A percentile compares a stretch with the other conserved stretches of the same genome.
These are phyloP conservation scores for Catostylus mosaicus DNA, from an alignment of 30 jellyfish, hydroid and myxozoan species.

Conservation along the genomic window DNA sequence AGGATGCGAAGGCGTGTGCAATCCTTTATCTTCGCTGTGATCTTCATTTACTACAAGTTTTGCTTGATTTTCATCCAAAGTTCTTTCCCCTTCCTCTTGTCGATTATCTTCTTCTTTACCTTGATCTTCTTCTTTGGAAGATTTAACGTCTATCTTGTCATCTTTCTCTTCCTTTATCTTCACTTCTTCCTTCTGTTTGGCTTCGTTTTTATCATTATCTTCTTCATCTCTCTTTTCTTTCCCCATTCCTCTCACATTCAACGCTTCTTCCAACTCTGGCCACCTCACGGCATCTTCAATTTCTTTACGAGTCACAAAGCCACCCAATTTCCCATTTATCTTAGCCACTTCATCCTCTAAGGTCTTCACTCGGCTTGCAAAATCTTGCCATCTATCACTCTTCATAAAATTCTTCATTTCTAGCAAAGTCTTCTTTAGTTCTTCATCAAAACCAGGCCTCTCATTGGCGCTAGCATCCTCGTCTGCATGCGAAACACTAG, in stretches of 20 bases:
- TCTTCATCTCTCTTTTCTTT: background rate
- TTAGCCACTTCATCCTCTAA: background rate
- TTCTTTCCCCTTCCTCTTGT: background rate
- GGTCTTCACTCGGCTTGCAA: background rate
- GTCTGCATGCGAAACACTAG: background rate
- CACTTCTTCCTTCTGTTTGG: background rate
- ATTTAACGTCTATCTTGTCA: background rate
- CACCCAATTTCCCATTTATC: background rate
- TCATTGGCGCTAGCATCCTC: background rate
- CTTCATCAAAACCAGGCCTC: background rate
- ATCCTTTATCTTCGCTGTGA: background rate
- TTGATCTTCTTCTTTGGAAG: background rate
- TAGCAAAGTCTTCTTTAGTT: conserved; percentile 4
- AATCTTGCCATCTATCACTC: background rate
- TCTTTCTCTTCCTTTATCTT: background rate
- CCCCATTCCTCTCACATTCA: conserved; percentile 17
- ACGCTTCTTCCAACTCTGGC: conserved; percentile 65
- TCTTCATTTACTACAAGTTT: background rate
- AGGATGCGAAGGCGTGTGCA: background rate
- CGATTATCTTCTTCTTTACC: background rate
- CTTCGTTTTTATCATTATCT: background rate
- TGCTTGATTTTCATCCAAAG: background rate
- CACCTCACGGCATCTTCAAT: conserved; percentile 43
- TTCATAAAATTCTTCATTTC: background rate
- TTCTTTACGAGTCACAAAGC: conserved; percentile 16